phyloP scores from a whole-genome alignment of 2,113 vertebrate species.

The Corydoras sp. region DNA sequence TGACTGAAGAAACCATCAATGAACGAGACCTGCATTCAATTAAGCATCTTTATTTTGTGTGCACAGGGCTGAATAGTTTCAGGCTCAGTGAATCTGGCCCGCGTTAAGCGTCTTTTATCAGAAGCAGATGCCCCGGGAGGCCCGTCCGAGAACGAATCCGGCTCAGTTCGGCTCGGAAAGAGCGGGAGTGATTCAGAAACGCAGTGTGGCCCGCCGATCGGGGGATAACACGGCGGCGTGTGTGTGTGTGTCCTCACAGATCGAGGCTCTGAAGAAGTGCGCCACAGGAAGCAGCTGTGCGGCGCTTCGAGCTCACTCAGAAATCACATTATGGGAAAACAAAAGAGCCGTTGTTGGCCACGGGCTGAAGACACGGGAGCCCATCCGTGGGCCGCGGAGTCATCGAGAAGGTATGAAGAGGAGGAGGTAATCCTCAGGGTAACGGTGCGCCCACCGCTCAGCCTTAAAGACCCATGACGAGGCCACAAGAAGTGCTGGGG shows the following conservation, averaged over 20 bases:
- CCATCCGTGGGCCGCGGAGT: constrained; percentile 50
- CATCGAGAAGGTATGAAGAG: constrained; percentile 47
- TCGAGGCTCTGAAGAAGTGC: constrained; percentile 40
- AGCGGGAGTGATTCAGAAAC: constrained; percentile 21
- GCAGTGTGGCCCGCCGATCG: constrained; percentile 13
- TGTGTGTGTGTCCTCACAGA: constrained; percentile 50
- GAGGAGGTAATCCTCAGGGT: constrained; percentile 22
- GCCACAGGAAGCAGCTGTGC: constrained; percentile 71
- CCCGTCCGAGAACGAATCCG: constrained; percentile 15
- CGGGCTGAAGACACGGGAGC: constrained; percentile 39
- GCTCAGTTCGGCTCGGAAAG: constrained; percentile 16
- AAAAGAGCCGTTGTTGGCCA: constrained; percentile 54
- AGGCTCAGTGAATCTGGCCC: constrained; percentile 3
- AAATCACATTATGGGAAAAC: constrained; percentile 57
- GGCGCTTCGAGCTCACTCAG: constrained; percentile 48
- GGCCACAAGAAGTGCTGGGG: background rate
- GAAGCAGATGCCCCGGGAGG: constrained; percentile 21
- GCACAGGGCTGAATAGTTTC: background rate
- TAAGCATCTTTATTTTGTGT: constrained; percentile 18
- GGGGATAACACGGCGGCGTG: constrained; percentile 23
- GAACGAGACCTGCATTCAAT: background rate
- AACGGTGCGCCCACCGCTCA: constrained; percentile 22
- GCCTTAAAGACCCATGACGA: background rate
- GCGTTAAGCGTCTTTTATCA: constrained; percentile 10
- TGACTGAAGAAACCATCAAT: constrained; percentile 12